Evolutionary conservation across 1,140 invertebrate species (phyloP), one percentile per base, ranked within the genome.

Genomic region (Cotesia glomerata): DNA sequence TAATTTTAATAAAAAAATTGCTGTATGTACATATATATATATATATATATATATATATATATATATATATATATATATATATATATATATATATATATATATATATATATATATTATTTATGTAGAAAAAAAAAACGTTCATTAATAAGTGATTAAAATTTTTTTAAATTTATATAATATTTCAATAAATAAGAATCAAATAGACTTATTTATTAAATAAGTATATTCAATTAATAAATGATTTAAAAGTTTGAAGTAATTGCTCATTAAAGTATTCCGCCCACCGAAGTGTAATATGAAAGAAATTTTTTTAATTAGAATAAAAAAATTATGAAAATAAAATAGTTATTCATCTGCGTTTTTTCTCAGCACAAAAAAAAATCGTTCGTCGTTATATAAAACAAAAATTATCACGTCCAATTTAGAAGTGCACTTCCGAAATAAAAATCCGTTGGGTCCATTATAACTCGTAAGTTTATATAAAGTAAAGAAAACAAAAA

Each of bases 221-320:
- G 52, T 63, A 67, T 34, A 61, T 62, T 59, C 62, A 67, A 66
- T 68, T 11, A 63, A 64, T 64, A 65, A 69, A 62, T 34, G 7
- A 45, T 11, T 45, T 9, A 26, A 13, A 67, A 69, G 63, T 67
- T 49, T 34, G 63, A 66, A 73, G 72, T 52, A 76, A 75, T 75
- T 75, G 74, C 74, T 75, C 74, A 77, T 70, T 61, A 74, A 75
- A 73, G 56, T 76, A 77, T 72, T 77, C 77, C 77, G 76, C 77
- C 77, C 77, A 77, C 61, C 69, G 65, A 72, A 75, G 72, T 66
- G 59, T 74, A 72, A 65, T 34, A 56, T 14, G 51, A 14, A 26
- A 72, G 62, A 70, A 62, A 9, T 45, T 65, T 71, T 71, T 71
- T 79, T 73, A 77, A 77, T 77, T 79, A 79, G 71, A 16, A 56